Percentiles rank a stretch among this genome's conserved stretches.
Conservation (phyloP, 2,113 vertebrate genomes). For the Prunella himalayana region DNA sequence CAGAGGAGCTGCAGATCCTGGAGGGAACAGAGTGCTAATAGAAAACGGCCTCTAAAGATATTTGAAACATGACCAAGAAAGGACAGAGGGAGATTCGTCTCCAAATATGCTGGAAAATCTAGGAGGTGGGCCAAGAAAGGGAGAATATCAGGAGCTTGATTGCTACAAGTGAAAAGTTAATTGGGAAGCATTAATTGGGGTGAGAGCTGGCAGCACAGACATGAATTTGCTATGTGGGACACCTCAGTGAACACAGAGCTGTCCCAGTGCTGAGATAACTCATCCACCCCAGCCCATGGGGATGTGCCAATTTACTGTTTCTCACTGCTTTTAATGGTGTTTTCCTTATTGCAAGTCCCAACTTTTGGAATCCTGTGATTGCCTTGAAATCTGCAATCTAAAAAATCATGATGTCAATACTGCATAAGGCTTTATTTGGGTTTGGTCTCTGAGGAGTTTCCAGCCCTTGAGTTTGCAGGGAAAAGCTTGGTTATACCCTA, state of each 20-base stretch:
- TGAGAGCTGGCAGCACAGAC: background rate
- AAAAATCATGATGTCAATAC: background rate
- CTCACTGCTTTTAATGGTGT: background rate
- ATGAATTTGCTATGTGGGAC: background rate
- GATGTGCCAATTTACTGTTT: background rate
- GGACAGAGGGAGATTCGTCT: conserved; percentile 32
- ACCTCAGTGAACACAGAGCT: rapidly evolving
- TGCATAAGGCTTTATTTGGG: background rate
- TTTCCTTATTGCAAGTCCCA: background rate
- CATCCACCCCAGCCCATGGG: rapidly evolving
- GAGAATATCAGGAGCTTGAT: background rate
- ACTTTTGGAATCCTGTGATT: background rate
- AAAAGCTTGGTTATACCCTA: background rate
- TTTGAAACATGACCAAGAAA: conserved; percentile 47
- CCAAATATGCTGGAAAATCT: conserved; percentile 24
- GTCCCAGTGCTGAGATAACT: background rate
- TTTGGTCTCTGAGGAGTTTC: background rate
- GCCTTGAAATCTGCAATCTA: background rate
- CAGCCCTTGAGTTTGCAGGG: background rate
- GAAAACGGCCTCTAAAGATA: conserved; percentile 36
- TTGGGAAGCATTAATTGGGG: conserved; percentile 5
- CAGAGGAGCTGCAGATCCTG: conserved; percentile 28
- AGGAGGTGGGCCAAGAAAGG: conserved; percentile 25
- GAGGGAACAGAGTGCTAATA: conserved; percentile 38
- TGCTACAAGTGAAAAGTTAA: background rate